Percentiles rank a stretch among this genome's conserved stretches.
phyloP scores from a whole-genome alignment of 2,888 invertebrate species.

The Oligia strigilis region DNA sequence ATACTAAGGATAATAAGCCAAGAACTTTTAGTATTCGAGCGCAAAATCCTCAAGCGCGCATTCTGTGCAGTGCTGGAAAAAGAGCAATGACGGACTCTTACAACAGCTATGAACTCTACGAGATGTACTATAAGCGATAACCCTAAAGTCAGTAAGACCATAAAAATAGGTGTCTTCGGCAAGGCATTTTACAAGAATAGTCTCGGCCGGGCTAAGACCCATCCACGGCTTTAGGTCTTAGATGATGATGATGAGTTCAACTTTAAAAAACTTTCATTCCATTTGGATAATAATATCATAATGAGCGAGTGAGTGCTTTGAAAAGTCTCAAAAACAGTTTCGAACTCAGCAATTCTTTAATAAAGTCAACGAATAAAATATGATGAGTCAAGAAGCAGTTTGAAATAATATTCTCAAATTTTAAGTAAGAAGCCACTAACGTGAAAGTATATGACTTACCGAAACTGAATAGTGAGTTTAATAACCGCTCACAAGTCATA shows the following conservation, averaged over 20 bases:
- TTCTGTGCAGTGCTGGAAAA: neutral
- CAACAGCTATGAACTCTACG: neutral
- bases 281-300: neutral
- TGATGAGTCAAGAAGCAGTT: conserved; percentile 13
- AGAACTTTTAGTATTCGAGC: neutral
- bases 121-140: neutral
- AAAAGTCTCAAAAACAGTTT: neutral
- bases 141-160: neutral
- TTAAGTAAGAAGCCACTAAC: conserved; percentile 4
- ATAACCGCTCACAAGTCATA: conserved; percentile 50
- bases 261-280: neutral
- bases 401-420: conserved; percentile 16
- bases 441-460: conserved; percentile 50
- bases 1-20: neutral
- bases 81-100: neutral
- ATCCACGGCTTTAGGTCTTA: neutral
- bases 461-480: conserved; percentile 56
- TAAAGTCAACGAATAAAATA: neutral
- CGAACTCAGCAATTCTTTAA: neutral
- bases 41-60: neutral
- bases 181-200: neutral
- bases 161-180: neutral
- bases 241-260: neutral
- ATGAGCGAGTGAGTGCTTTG: neutral
- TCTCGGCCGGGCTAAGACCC: neutral